Evolutionary conservation across 2,113 vertebrate genomes (phyloP).

Genomic region (Lepus timidus): DNA sequence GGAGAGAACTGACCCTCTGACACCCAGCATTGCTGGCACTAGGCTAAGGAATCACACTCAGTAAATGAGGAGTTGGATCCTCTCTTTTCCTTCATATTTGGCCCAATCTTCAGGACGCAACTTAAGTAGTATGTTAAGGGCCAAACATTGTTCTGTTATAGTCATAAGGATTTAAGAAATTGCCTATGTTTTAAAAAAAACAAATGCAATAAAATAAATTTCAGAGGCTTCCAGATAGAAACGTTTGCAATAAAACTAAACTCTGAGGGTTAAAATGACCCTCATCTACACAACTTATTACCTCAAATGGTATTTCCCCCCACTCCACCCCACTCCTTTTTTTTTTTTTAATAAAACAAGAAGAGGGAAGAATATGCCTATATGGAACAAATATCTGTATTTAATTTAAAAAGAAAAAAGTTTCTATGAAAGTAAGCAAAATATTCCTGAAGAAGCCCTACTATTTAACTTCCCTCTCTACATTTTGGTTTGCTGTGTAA

Average conservation of each 20-base stretch:
- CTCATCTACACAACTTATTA: neutral
- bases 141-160: neutral
- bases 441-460: slow-evolving; percentile 51
- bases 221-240: slow-evolving; percentile 18
- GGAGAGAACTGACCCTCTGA: neutral
- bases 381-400: slow-evolving; percentile 59
- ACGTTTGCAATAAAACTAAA: slow-evolving; percentile 44
- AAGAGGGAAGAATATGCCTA: neutral
- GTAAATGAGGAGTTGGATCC: neutral
- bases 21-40: neutral
- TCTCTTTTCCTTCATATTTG: slow-evolving; percentile 5
- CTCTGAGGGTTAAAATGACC: slow-evolving; percentile 8
- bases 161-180: slow-evolving; percentile 35
- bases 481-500: slow-evolving; percentile 55
- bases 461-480: slow-evolving; percentile 43
- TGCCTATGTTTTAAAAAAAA: neutral
- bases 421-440: slow-evolving; percentile 37
- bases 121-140: neutral
- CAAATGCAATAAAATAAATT: slow-evolving; percentile 37
- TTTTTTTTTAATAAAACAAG: neutral
- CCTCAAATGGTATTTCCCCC: neutral
- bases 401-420: slow-evolving; percentile 46
- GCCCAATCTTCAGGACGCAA: neutral
- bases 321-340: neutral
- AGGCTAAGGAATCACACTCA: neutral